phyloP scores from a whole-genome alignment of 2,888 invertebrate species.

The Carterocephalus palaemon region DNA sequence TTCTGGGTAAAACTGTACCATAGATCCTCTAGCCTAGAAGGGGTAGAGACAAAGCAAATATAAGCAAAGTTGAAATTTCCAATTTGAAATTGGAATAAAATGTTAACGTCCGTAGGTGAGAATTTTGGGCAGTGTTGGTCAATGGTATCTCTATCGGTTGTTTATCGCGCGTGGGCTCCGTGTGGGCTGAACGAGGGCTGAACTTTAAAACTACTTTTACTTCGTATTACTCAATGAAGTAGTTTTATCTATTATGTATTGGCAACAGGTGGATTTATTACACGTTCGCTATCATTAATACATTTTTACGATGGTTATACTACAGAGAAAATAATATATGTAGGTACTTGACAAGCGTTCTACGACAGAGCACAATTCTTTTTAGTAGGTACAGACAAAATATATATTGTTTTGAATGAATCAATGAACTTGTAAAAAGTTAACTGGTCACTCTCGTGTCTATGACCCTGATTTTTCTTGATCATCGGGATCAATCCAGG shows the following conservation, averaged over 20 bases:
- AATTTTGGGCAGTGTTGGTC: constrained; percentile 67
- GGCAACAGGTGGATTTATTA: constrained; percentile 18
- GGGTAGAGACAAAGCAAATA: background rate
- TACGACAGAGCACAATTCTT: too few species aligned
- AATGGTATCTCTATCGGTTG: constrained; percentile 40
- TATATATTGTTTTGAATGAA: too few species aligned
- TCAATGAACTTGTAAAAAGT: too few species aligned
- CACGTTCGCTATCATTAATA: constrained; percentile 5
- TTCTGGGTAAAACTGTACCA: too few species aligned
- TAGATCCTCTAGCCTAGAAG: too few species aligned
- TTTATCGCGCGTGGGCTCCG: constrained; percentile 19
- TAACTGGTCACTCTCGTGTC: too few species aligned
- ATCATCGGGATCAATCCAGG: too few species aligned
- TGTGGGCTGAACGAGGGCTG: constrained; percentile 38
- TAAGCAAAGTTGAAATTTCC: background rate
- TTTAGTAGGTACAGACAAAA: too few species aligned
- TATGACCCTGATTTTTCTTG: too few species aligned
- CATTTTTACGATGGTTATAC: constrained; percentile 12
- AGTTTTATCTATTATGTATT: constrained; percentile 13
- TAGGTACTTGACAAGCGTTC: too few species aligned
- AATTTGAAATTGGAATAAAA: constrained; percentile 16
- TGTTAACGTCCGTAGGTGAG: constrained; percentile 47
- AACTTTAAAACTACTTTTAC: constrained; percentile 43
- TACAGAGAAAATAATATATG: too few species aligned
- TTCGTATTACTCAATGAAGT: constrained; percentile 35